phyloP scores from a whole-genome alignment of 37 sponge, comb jelly and placozoan genomes.

The Aplysina aerophoba region DNA sequence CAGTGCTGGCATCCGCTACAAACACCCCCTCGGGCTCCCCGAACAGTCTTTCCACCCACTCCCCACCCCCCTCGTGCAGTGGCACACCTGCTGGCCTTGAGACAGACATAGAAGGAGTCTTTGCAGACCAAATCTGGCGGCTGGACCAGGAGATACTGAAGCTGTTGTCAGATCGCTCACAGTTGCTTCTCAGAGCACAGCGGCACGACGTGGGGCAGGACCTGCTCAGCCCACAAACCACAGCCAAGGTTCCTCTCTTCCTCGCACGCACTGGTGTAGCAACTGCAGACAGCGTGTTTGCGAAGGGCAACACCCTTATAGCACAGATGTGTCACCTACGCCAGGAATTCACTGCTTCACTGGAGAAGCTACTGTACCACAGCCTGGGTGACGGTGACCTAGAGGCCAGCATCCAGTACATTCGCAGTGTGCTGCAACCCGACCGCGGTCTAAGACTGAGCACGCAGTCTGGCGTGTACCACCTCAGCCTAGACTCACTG shows the following conservation, averaged over 20 bases:
- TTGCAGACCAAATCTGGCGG: constrained; percentile 35
- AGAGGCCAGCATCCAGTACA: constrained; percentile 47
- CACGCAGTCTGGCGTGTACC: constrained; percentile 10
- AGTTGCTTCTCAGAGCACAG: constrained; percentile 43
- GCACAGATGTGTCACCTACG: constrained; percentile 42
- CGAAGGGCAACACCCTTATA: constrained; percentile 54
- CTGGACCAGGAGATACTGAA: constrained; percentile 67
- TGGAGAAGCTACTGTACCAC: constrained; percentile 20
- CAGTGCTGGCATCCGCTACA: background rate
- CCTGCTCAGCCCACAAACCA: background rate
- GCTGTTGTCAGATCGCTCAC: constrained; percentile 60
- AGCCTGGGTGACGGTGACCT: constrained; percentile 24
- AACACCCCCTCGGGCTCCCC: constrained; percentile 11
- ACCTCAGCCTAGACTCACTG: constrained; percentile 34
- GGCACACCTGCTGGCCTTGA: constrained; percentile 17
- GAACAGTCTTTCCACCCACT: background rate
- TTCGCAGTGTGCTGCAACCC: constrained; percentile 46
- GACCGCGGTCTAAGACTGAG: constrained; percentile 40
- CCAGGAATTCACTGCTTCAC: constrained; percentile 30
- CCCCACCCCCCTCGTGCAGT: background rate
- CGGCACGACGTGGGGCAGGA: background rate
- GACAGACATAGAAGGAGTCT: constrained; percentile 34
- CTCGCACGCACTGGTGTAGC: constrained; percentile 40
- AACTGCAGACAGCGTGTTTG: constrained; percentile 46
- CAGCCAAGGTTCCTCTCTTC: constrained; percentile 38